phyloP scores from a whole-genome alignment of 2,113 vertebrate genomes.

The Turdus rufiventris region DNA sequence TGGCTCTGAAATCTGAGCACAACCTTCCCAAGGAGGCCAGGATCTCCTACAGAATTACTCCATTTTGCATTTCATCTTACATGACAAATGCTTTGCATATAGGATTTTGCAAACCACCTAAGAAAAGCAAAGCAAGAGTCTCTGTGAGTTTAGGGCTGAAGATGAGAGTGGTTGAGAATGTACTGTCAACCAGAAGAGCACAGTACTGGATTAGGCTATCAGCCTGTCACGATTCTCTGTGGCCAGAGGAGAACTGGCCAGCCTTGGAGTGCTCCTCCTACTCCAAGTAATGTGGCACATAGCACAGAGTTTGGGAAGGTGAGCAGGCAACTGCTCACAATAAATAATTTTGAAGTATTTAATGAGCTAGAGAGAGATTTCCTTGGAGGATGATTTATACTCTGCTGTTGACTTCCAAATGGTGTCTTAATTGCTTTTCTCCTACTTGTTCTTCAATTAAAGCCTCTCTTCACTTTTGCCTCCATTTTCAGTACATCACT shows the following conservation, averaged over 20 bases:
- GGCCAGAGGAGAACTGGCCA: not conserved
- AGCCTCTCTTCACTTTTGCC: not conserved
- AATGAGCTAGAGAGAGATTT: not conserved
- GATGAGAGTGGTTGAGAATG: not conserved
- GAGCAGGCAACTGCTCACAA: not conserved
- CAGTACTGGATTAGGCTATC: not conserved
- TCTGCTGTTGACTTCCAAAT: constrained; percentile 25
- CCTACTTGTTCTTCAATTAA: constrained; percentile 14
- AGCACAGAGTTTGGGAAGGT: not conserved
- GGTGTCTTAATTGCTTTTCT: constrained; percentile 33
- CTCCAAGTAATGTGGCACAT: not conserved
- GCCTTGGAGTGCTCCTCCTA: not conserved
- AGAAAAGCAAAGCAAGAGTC: not conserved
- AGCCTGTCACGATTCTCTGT: not conserved
- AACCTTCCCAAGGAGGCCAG: not conserved
- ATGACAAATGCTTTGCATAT: not conserved
- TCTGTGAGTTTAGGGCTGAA: not conserved
- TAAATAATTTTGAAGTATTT: not conserved
- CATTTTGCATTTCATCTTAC: not conserved
- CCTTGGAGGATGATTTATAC: not conserved
- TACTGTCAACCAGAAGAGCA: fast-evolving
- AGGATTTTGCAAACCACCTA: not conserved
- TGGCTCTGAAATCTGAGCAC: not conserved
- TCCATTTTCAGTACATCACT: not conserved
- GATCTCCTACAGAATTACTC: not conserved